Percentiles rank a stretch among this genome's conserved stretches.
phyloP scores from a whole-genome alignment of 2,113 vertebrate species.

The Eudyptes chrysolophus region DNA sequence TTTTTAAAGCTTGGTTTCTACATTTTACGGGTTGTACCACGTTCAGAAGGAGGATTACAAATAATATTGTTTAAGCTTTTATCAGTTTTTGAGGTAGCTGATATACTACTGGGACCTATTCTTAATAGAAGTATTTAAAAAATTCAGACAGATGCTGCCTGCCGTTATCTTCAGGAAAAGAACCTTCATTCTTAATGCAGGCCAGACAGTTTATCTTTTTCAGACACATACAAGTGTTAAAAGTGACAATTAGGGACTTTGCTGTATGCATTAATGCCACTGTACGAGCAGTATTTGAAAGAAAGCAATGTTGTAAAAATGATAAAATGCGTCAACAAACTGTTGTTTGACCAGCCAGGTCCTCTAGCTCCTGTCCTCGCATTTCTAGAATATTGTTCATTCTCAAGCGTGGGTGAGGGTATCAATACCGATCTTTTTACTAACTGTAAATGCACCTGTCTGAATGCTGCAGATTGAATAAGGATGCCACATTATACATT shows the following conservation, averaged over 20 bases:
- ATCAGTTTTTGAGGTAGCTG: background rate
- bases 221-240: background rate
- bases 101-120: background rate
- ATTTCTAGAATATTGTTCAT: background rate
- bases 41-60: background rate
- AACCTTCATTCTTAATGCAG: background rate
- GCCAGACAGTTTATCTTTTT: conserved; percentile 6
- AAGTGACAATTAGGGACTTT: background rate
- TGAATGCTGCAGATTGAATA: conserved; percentile 44
- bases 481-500: background rate
- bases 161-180: background rate
- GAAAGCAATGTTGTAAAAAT: background rate
- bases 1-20: conserved; percentile 29
- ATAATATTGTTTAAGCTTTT: background rate
- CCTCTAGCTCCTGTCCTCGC: conserved; percentile 21
- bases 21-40: background rate
- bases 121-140: background rate
- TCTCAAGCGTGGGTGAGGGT: conserved; percentile 5
- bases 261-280: background rate
- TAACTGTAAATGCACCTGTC: conserved; percentile 4
- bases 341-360: background rate
- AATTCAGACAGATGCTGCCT: background rate
- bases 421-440: conserved; percentile 1
- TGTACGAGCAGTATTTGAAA: background rate
- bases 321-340: background rate